phyloP scores from a whole-genome alignment of 92 coral and sea anemone genomes.

The Palythoa caribaeorum region DNA sequence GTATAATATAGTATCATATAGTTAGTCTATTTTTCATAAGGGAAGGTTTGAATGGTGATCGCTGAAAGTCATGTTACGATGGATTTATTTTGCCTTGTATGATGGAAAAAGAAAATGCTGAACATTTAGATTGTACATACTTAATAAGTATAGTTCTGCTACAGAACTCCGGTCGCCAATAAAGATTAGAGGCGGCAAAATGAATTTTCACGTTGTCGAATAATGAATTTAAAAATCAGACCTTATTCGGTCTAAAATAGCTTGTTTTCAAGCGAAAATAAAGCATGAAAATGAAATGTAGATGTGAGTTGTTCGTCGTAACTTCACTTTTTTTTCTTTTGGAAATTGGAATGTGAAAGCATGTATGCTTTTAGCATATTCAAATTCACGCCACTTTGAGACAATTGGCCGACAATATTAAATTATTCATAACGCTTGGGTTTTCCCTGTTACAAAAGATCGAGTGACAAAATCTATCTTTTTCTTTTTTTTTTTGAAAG shows the following conservation, averaged over 20 bases:
- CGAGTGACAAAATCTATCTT: neutral
- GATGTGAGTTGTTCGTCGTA: neutral
- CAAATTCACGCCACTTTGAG: slow-evolving; percentile 1
- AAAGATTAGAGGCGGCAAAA: slow-evolving; percentile 27
- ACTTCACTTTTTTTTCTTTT: neutral
- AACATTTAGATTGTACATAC: slow-evolving; percentile 28
- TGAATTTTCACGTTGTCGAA: slow-evolving; percentile 9
- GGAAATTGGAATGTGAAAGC: slow-evolving; percentile 10
- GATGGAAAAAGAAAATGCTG: neutral
- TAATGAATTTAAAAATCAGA: slow-evolving; percentile 5
- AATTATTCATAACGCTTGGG: slow-evolving; percentile 45
- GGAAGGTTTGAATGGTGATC: neutral
- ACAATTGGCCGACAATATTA: slow-evolving; percentile 13
- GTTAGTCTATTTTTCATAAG: slow-evolving; percentile 44
- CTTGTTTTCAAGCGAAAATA: neutral
- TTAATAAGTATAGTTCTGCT: slow-evolving; percentile 27
- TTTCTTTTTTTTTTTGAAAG: neutral
- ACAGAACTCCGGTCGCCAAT: slow-evolving; percentile 25
- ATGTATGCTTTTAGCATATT: neutral
- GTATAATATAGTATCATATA: slow-evolving; percentile 19
- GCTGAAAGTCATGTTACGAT: neutral
- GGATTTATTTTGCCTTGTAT: neutral
- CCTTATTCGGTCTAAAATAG: slow-evolving; percentile 23
- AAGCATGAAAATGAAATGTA: slow-evolving; percentile 6
- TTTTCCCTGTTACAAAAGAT: slow-evolving; percentile 42